Conservation (phyloP, 2,113 vertebrate genomes). For the Mixornis gularis region DNA sequence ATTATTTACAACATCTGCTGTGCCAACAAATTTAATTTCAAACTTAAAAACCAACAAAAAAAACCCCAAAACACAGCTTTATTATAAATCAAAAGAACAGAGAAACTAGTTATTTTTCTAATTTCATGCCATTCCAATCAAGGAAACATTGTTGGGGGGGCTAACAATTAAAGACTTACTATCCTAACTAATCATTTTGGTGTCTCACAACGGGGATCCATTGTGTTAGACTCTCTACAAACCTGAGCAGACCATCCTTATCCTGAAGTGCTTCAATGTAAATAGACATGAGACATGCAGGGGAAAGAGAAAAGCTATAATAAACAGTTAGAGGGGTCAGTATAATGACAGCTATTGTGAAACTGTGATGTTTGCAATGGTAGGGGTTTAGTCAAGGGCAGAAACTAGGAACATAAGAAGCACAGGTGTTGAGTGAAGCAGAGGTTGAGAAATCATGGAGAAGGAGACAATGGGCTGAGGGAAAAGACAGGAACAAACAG, state of each 20-base stretch:
- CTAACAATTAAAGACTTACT: background rate
- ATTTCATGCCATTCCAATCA: background rate
- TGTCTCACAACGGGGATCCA: background rate
- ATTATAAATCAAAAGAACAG: background rate
- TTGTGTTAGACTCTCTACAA: background rate
- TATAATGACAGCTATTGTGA: background rate
- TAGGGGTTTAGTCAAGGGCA: background rate
- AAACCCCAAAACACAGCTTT: background rate
- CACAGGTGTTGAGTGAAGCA: background rate
- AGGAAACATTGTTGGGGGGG: background rate
- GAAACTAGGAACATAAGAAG: background rate
- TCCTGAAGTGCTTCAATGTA: background rate
- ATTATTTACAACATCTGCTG: background rate
- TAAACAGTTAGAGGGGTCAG: background rate
- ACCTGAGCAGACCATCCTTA: background rate
- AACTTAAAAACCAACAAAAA: background rate
- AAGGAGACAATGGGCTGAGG: background rate
- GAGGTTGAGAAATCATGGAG: background rate
- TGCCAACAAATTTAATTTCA: background rate
- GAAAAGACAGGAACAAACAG: background rate
- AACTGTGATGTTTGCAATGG: background rate
- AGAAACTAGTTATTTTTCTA: background rate
- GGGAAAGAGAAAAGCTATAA: background rate
- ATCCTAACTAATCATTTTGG: background rate
- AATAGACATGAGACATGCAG: background rate